Conservation (phyloP, 1,140 invertebrate genomes). For the Brachionus sp. region DNA sequence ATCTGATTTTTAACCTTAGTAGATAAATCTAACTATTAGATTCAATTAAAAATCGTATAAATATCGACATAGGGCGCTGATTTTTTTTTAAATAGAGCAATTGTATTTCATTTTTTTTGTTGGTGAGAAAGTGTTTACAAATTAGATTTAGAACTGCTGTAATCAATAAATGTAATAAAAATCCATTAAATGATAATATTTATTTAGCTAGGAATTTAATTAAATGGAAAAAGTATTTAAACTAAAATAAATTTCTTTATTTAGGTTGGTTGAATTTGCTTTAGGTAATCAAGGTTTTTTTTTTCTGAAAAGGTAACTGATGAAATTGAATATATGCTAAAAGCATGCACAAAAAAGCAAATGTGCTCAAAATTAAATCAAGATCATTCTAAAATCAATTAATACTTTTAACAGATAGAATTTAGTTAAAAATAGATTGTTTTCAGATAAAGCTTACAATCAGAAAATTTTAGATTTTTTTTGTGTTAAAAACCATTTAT, state of each 20-base stretch:
- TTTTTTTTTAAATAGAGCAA: slow-evolving; percentile 4
- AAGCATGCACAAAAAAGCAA: background rate
- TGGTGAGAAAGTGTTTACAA: background rate
- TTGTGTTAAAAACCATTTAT: too few relatives aligned
- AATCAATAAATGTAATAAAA: slow-evolving; percentile 7
- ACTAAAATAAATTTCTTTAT: background rate
- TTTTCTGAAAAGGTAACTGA: background rate
- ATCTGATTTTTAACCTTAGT: background rate
- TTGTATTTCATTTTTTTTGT: background rate
- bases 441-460: too few relatives aligned
- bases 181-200: slow-evolving; percentile 11
- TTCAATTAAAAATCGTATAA: background rate
- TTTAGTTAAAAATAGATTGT: background rate
- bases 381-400: background rate
- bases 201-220: background rate
- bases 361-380: background rate
- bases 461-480: background rate
- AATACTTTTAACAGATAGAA: background rate
- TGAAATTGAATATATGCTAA: background rate
- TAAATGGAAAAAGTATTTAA: slow-evolving; percentile 11
- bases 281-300: background rate
- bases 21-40: background rate
- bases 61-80: background rate
- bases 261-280: background rate
- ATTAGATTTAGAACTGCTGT: background rate